A percentile compares a stretch with the other conserved stretches of the same genome.
phyloP scores from a whole-genome alignment of 2,797 vertebrate genomes.

The Gymnothorax reevesii region DNA sequence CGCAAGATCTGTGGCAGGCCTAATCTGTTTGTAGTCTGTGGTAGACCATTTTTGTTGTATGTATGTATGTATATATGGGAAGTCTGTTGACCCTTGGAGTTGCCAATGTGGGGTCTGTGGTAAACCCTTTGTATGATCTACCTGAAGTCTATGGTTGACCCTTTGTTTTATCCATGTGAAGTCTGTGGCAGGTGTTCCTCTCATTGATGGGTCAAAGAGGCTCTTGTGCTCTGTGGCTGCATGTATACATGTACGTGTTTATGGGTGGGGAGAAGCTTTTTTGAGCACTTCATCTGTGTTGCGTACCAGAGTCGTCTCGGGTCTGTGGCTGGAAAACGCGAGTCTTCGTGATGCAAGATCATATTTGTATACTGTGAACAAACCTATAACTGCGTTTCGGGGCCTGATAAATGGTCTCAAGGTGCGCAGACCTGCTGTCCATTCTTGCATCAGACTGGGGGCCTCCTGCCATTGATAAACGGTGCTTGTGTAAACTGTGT shows the following conservation, averaged over 20 bases:
- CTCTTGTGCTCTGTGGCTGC: conserved; percentile 37
- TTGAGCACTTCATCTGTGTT: not conserved
- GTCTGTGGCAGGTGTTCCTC: not conserved
- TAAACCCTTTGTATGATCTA: no score
- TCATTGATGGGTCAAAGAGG: not conserved
- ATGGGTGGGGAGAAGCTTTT: conserved; percentile 47
- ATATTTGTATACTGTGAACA: not conserved
- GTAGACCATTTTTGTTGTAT: conserved; percentile 34
- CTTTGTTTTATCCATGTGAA: conserved; percentile 35
- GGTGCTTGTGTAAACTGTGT: conserved; percentile 18
- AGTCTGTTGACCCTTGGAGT: not conserved
- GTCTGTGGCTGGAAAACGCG: not conserved
- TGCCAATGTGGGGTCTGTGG: no score
- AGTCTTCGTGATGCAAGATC: not conserved
- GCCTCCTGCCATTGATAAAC: conserved; percentile 13
- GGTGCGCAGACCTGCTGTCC: not conserved
- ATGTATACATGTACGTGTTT: conserved; percentile 40
- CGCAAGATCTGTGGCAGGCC: no score
- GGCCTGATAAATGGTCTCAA: not conserved
- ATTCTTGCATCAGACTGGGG: not conserved
- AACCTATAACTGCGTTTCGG: not conserved
- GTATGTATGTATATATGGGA: conserved; percentile 20
- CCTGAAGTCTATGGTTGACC: not conserved
- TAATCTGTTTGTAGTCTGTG: not conserved
- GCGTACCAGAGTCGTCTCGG: conserved; percentile 40